Conservation (phyloP, 2,113 vertebrate species). For the Pogonocichla stellata region DNA sequence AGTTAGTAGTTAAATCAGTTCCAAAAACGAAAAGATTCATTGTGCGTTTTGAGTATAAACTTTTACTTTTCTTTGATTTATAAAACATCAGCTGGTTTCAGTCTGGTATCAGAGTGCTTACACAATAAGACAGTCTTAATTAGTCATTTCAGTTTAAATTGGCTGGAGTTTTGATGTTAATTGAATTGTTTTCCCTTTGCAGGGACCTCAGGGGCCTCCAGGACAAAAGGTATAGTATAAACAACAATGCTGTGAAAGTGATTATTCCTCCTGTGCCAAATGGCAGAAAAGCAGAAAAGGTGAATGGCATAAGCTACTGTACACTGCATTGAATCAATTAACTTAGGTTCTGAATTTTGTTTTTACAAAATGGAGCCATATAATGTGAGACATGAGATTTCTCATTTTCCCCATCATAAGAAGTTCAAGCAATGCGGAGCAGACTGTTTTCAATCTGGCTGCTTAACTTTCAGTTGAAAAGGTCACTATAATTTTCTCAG, state of each 20-base stretch:
- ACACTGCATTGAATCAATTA: not conserved
- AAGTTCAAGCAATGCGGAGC: slow-evolving; percentile 11
- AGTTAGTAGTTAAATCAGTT: not conserved
- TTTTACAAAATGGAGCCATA: slow-evolving; percentile 45
- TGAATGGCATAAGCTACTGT: slow-evolving; percentile 62
- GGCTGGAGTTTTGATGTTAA: slow-evolving; percentile 70
- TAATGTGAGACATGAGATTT: slow-evolving; percentile 39
- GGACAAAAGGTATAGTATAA: slow-evolving; percentile 88
- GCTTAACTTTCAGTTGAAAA: slow-evolving; percentile 56
- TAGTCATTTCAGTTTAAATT: slow-evolving; percentile 64
- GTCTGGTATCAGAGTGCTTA: slow-evolving; percentile 37
- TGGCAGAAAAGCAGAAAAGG: not conserved
- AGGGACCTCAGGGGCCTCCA: slow-evolving; percentile 91
- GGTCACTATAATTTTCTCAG: slow-evolving; percentile 61
- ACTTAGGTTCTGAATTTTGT: slow-evolving; percentile 23
- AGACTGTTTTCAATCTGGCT: slow-evolving; percentile 63
- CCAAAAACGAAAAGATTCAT: slow-evolving; percentile 7
- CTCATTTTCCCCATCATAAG: slow-evolving; percentile 42
- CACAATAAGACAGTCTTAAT: slow-evolving; percentile 48
- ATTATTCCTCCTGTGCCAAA: slow-evolving; percentile 42
- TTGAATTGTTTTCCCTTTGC: slow-evolving; percentile 75
- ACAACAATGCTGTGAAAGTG: slow-evolving; percentile 45
- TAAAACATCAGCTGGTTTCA: slow-evolving; percentile 46
- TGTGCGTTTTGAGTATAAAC: slow-evolving; percentile 12
- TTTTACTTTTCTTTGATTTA: slow-evolving; percentile 1